phyloP scores from a whole-genome alignment of 1,140 invertebrate genomes.

The Schlechtendalia chinensis region DNA sequence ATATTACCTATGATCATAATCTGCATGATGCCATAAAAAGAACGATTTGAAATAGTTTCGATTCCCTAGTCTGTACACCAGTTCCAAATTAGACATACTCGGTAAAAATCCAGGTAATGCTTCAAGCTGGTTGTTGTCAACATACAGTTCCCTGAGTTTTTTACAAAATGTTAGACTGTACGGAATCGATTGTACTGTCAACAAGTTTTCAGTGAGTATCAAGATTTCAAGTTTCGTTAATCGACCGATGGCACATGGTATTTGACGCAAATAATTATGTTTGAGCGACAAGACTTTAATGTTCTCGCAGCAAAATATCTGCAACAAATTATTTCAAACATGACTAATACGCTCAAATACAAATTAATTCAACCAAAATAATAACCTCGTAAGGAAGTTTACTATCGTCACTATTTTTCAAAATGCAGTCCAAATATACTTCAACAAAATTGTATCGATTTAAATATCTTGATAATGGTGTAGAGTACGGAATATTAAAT shows the following conservation, averaged over 20 bases:
- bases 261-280: constrained; percentile 58
- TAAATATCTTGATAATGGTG: constrained; percentile 51
- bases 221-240: constrained; percentile 58
- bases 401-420: constrained; percentile 51
- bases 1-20: constrained; percentile 58
- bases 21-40: constrained; percentile 62
- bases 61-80: constrained; percentile 61
- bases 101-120: constrained; percentile 60
- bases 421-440: constrained; percentile 52
- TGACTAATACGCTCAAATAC: neutral
- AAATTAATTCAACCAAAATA: neutral
- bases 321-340: constrained; percentile 35
- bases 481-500: constrained; percentile 40
- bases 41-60: constrained; percentile 62
- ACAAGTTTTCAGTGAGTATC: constrained; percentile 59
- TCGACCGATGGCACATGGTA: constrained; percentile 59
- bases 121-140: constrained; percentile 60
- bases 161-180: constrained; percentile 59
- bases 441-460: constrained; percentile 51
- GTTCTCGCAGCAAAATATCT: constrained; percentile 59
- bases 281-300: constrained; percentile 57
- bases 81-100: constrained; percentile 57
- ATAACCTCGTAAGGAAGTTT: constrained; percentile 51
- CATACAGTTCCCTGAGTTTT: constrained; percentile 56
- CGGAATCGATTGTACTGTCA: constrained; percentile 59